Base-by-base conservation (phyloP, 30 jellyfish, hydroid and myxozoan genomes). In the Aurelia coerulea region DNA sequence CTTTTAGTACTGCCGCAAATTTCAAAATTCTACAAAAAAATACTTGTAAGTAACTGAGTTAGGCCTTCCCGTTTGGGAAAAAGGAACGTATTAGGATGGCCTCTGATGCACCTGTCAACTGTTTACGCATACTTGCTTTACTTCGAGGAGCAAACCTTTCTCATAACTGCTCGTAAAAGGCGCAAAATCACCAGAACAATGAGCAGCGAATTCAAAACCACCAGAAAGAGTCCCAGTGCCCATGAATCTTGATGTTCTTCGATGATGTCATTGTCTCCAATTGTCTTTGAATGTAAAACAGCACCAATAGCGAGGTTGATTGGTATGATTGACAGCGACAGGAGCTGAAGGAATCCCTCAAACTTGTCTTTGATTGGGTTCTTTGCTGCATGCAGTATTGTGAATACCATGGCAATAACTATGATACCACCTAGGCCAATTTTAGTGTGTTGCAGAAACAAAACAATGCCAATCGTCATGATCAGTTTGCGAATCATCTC, bases 401-500 rank as follows among this genome's bases (percentile, higher is more conserved):
- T 52, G 33, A 81, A 65, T 9, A 68, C 42, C 23, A 50, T 37
- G 39, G 85, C 76, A 23, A 81, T 67, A 62, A 81, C 52, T 51
- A 81, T 81, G n/a, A 52, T 66, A 56, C 34, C 14, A n/a, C 75
- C 76, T 16, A 81, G 56, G 56, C 84, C 80, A 16, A 39, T 81
- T 33, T 69, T 49, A 6, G 68, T 60, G 42, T 67, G 65, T 11
- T 23, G 18, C 8, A 68, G 8, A 68, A 81, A 81, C 16, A 81
- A 46, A 18, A 33, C 80, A 41, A 68, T 42, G 18, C 91, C 85
- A 23, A 52, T 74, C 3, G 91, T 81, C 79, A 65, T 35, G n/a
- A 81, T n/a, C 17, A 81, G 62, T 35, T 81, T 81, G 19, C 91
- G 37, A 10, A 68, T 15, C 84, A 67, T 42, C 56, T 81, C 91